Evolutionary conservation across 1,140 invertebrate species (phyloP).

Genomic region (Aphelenchoides avenae): DNA sequence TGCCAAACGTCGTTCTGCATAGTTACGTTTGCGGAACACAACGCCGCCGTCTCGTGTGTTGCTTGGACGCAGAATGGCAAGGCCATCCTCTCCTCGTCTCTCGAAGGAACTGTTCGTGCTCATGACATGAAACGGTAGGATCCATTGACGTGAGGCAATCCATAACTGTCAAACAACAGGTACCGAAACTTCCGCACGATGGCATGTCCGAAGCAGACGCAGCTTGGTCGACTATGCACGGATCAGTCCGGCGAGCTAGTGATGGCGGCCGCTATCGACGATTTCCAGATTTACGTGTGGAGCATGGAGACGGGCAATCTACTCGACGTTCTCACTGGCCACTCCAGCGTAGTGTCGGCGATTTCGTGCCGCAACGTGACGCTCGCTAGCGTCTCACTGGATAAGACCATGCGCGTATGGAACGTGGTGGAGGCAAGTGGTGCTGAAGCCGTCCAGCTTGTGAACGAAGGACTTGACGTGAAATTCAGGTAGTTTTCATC

Average conservation of each 20-base stretch:
- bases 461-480: conserved; percentile 41
- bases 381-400: conserved; percentile 33
- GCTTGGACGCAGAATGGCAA: conserved; percentile 46
- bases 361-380: conserved; percentile 17
- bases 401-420: conserved; percentile 46
- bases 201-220: conserved; percentile 42
- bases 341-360: conserved; percentile 22
- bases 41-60: conserved; percentile 30
- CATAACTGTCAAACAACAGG: no score
- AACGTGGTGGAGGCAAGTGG: conserved; percentile 28
- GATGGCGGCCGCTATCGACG: conserved; percentile 30
- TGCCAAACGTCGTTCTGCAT: conserved; percentile 34
- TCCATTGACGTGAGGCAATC: no score
- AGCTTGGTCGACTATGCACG: conserved; percentile 30
- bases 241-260: conserved; percentile 40
- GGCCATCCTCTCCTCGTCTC: conserved; percentile 39
- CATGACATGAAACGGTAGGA: conserved; percentile 39
- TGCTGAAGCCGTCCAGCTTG: conserved; percentile 35
- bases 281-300: conserved; percentile 44
- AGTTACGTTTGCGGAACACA: conserved; percentile 44
- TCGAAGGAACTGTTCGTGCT: conserved; percentile 40
- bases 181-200: conserved; percentile 49
- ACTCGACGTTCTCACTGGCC: conserved; percentile 30
- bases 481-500: conserved; percentile 45
- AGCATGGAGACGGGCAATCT: conserved; percentile 35